Conservation (phyloP, 2,113 vertebrate genomes). For the Menura novaehollandiae region DNA sequence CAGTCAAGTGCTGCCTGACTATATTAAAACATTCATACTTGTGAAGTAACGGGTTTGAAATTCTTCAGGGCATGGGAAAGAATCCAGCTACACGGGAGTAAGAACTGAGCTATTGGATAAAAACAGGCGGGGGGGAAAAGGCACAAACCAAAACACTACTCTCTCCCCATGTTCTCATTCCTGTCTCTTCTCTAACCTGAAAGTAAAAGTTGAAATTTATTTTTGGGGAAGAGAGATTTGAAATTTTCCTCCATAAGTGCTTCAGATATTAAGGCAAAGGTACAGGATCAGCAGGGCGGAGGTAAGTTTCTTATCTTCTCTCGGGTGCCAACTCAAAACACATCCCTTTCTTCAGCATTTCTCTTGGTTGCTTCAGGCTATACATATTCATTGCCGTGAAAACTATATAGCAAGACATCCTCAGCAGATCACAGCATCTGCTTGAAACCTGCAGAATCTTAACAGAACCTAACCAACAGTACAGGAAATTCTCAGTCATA, state of each 20-base stretch:
- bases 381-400: neutral
- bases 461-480: neutral
- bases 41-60: neutral
- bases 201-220: neutral
- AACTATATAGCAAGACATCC: neutral
- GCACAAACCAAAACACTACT: neutral
- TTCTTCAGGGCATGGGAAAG: neutral
- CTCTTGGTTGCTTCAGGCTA: neutral
- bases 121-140: accelerated
- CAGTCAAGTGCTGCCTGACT: neutral
- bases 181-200: neutral
- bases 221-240: neutral
- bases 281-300: neutral
- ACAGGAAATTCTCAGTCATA: neutral
- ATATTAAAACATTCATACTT: neutral
- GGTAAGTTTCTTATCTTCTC: neutral
- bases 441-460: neutral
- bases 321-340: neutral
- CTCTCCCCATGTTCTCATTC: neutral
- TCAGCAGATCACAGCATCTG: neutral
- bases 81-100: neutral
- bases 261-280: neutral
- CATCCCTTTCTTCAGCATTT: neutral
- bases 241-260: neutral
- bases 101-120: neutral